phyloP scores from a whole-genome alignment of 1,140 invertebrate genomes.

The Triops longicaudatus region DNA sequence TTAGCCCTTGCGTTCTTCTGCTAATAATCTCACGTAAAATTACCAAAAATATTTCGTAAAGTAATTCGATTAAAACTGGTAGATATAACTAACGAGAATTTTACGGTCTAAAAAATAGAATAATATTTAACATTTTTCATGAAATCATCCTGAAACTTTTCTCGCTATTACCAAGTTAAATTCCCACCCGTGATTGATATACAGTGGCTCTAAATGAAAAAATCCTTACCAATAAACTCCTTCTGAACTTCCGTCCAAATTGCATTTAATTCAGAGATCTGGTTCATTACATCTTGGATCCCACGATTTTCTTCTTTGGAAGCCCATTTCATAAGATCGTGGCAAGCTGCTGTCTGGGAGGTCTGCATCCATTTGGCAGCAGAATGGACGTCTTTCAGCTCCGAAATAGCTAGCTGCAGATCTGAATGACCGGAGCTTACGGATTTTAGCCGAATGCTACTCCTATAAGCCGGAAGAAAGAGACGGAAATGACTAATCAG shows the following conservation, averaged over 20 bases:
- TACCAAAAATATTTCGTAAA: no score
- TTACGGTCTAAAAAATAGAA: no score
- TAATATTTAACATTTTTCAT: no score
- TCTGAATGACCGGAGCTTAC: slow-evolving; percentile 44
- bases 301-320: slow-evolving; percentile 45
- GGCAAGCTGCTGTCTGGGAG: slow-evolving; percentile 44
- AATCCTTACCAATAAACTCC: slow-evolving; percentile 41
- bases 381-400: slow-evolving; percentile 44
- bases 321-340: slow-evolving; percentile 49
- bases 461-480: slow-evolving; percentile 38
- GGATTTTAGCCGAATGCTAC: slow-evolving; percentile 46
- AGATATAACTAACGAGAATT: no score
- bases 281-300: slow-evolving; percentile 45
- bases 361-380: slow-evolving; percentile 42
- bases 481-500: not conserved
- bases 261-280: slow-evolving; percentile 43
- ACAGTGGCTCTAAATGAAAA: slow-evolving; percentile 20
- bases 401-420: slow-evolving; percentile 47
- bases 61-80: no score
- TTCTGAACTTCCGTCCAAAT: slow-evolving; percentile 48
- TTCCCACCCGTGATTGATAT: no score
- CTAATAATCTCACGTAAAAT: no score
- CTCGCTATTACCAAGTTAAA: no score
- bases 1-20: no score
- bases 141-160: no score